These are phyloP conservation scores for Dasyprocta punctata DNA, from an alignment of 2,113 vertebrate genomes.

Conservation along the genomic window DNA sequence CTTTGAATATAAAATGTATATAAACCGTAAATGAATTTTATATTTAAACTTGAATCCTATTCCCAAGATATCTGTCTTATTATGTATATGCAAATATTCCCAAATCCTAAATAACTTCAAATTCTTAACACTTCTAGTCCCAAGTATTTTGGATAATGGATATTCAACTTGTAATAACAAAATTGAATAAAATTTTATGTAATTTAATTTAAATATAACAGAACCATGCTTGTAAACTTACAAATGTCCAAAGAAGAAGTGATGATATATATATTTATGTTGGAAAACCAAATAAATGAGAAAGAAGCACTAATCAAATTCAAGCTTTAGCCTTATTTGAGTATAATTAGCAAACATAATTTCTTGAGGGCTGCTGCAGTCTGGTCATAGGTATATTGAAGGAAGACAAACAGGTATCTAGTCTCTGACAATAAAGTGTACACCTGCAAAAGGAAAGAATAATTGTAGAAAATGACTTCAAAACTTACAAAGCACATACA, in stretches of 20 bases:
- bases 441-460: neutral
- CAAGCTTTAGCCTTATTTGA: neutral
- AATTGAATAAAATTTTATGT: neutral
- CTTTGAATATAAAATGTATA: neutral
- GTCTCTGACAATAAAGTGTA: neutral
- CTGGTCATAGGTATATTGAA: neutral
- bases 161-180: neutral
- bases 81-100: neutral
- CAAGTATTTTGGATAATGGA: neutral
- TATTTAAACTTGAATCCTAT: neutral
- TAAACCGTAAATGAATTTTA: neutral
- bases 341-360: neutral
- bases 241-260: neutral
- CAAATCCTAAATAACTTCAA: neutral
- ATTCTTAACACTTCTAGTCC: neutral
- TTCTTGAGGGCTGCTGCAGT: neutral
- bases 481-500: neutral
- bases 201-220: conserved; percentile 19
- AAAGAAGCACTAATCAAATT: neutral
- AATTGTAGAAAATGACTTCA: neutral
- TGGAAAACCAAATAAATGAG: neutral
- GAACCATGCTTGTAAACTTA: neutral
- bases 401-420: neutral
- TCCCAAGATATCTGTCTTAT: neutral
- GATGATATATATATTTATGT: neutral